Base-by-base conservation (phyloP, 2,888 invertebrate species). In the Myathropa florea region DNA sequence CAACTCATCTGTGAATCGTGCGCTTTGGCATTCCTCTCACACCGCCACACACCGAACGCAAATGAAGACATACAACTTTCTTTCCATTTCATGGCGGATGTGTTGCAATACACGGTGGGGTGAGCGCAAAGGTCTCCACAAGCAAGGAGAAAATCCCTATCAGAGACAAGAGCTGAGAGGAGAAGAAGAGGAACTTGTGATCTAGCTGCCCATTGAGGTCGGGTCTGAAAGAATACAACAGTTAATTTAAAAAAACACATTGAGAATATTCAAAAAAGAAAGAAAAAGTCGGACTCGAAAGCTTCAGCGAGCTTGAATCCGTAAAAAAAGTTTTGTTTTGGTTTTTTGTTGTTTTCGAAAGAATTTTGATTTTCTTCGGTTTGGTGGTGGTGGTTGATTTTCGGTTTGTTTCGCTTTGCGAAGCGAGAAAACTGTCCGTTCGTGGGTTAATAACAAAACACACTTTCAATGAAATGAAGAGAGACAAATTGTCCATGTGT, bases 201-300 rank as follows among this genome's bases (percentile, higher is more conserved):
- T 46, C 46, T 53, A 67, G 73, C 71, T 83, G 77, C 65, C 77
- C 36, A 72, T 67, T 83, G 61, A 72, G 76, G 78, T 83, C 78
- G 79, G 83, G 86, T 86, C 86, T 86, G 86, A 86, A 86, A 86
- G 86, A 86, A 86, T 86, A 83, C 71, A 86, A 86, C 86, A 83
- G 60, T 84, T 79, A 83, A 75, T 86, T 79, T 64, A 59, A 33
- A 70, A 73, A 70, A 57, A 46, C n/a, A 67, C 53, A 36, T 30
- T 24, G 23, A 24, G 36, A 61, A 39, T 24, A 12, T 39, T 73
- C 60, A 75, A 59, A 73, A 71, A 57, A 57, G 60, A 76, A 65
- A 70, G 75, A 68, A 71, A 71, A 71, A 79, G 67, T n/a, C 72
- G 36, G 85, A 85, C 85, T 85, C 85, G 53, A 85, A 85, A 85